Percentiles rank a stretch among this genome's conserved stretches.
phyloP scores from a whole-genome alignment of 2,888 invertebrate genomes.

The Hybos culiciformis region DNA sequence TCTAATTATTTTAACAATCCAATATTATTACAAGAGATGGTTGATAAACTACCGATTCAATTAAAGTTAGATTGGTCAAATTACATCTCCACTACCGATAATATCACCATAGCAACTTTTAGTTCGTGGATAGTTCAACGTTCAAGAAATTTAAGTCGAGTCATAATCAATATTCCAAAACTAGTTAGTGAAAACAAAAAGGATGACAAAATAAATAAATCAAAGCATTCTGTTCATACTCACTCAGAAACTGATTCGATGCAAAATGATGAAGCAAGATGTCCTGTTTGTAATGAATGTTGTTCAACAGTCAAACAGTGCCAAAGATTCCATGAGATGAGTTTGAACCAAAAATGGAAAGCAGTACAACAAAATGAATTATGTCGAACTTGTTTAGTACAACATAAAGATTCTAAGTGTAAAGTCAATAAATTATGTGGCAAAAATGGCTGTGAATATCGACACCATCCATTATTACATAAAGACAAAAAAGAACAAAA shows the following conservation, averaged over 20 bases:
- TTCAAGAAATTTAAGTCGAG: conserved; percentile 9
- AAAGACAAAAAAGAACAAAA: no score
- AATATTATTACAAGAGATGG: conserved; percentile 6
- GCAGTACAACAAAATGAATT: conserved; percentile 2
- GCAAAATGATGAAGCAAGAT: neutral
- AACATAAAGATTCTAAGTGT: neutral
- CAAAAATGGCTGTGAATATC: conserved; percentile 2
- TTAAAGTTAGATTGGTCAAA: conserved; percentile 8
- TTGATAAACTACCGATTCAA: conserved; percentile 4
- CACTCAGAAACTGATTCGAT: no score
- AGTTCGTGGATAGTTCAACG: conserved; percentile 6
- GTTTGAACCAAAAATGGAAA: conserved; percentile 1
- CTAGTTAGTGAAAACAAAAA: no score
- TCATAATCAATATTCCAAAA: no score
- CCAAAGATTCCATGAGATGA: no score
- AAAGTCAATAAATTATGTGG: conserved; percentile 4
- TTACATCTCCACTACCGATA: neutral
- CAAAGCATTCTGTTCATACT: no score
- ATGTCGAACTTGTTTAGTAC: no score
- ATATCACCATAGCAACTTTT: conserved; percentile 1
- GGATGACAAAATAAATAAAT: no score
- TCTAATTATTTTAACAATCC: conserved; percentile 4
- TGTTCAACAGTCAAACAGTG: neutral
- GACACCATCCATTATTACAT: conserved; percentile 6
- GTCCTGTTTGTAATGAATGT: conserved; percentile 2